These are phyloP conservation scores for Microctenopoma steveboyesi DNA, from an alignment of 2,797 vertebrate species.

Conservation along the genomic window DNA sequence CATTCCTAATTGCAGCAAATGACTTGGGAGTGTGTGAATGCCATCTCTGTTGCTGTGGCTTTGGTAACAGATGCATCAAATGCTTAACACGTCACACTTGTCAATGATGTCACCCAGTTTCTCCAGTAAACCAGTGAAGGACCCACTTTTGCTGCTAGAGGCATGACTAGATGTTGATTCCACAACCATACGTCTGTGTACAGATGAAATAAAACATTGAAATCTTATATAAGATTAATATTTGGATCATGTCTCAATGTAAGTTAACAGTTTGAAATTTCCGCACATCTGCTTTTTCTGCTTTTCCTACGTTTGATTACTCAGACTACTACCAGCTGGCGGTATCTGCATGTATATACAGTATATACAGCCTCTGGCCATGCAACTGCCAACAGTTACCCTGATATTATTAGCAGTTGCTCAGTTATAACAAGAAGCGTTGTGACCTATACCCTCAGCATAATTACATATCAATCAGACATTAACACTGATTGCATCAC, in stretches of 20 bases:
- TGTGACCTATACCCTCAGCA: neutral
- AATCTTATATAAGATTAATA: neutral
- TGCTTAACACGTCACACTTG: constrained; percentile 29
- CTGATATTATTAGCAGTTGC: neutral
- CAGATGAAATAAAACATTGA: neutral
- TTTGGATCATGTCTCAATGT: neutral
- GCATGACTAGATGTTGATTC: neutral
- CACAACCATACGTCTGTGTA: neutral
- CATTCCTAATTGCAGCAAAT: constrained; percentile 70
- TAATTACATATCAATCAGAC: neutral
- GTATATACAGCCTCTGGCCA: neutral
- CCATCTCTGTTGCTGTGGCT: constrained; percentile 58
- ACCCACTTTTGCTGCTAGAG: neutral
- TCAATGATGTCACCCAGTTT: constrained; percentile 24
- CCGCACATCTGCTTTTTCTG: neutral
- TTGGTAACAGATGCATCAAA: constrained; percentile 58
- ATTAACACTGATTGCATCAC: neutral
- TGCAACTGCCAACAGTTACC: neutral
- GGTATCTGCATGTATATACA: too few species aligned
- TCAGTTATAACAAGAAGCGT: neutral
- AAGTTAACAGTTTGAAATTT: neutral
- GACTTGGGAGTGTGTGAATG: constrained; percentile 63
- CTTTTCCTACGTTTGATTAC: neutral
- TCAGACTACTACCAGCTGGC: neutral
- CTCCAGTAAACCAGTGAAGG: neutral